Evolutionary conservation across 2,888 invertebrate species (phyloP), one percentile per base, ranked within the genome.

Genomic region (Acrobasis repandana): DNA sequence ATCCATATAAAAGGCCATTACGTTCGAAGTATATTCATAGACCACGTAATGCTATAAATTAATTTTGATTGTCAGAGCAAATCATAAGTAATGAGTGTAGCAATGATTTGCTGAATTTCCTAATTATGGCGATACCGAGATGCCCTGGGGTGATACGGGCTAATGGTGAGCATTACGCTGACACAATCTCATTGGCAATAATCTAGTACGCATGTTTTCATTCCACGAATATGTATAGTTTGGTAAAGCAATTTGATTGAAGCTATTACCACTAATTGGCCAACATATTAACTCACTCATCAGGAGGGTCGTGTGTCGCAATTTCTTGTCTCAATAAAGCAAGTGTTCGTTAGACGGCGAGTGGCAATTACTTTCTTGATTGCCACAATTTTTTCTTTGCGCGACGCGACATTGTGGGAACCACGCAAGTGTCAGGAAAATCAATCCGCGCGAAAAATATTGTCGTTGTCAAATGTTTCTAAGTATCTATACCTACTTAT

Each of bases 241-340:
- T 58, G 65, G 76, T 75, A 76, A 77, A 75, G 77, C 74, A 81
- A 83, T 84, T 67, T 79, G 78, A 79, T 78, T 79, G 66, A 63
- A 72, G 68, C 70, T 75, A 83, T 83, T 83, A 77, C 71, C 65
- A 71, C 69, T 87, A 85, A 89, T 86, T 86, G 82, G 66, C 66
- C 78, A 77, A 78, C 75, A 69, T 80, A 73, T 74, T 69, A 67
- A 69, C 69, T 75, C 68, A 68, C 67, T 36, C 15, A 67, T 8
- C n/a, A 38, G 68, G 72, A 80, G 82, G 83, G 78, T 73, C 75
- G 79, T 76, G 69, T 77, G 76, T 80, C 79, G 83, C 83, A 78
- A 88, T 85, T 85, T 85, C 85, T 88, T 88, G 82, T 87, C 83
- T 77, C 82, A 87, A 88, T 87, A 89, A 80, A 82, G 80, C 77